phyloP scores from a whole-genome alignment of 2,888 invertebrate genomes.

The Scaptomyza caliginosa region DNA sequence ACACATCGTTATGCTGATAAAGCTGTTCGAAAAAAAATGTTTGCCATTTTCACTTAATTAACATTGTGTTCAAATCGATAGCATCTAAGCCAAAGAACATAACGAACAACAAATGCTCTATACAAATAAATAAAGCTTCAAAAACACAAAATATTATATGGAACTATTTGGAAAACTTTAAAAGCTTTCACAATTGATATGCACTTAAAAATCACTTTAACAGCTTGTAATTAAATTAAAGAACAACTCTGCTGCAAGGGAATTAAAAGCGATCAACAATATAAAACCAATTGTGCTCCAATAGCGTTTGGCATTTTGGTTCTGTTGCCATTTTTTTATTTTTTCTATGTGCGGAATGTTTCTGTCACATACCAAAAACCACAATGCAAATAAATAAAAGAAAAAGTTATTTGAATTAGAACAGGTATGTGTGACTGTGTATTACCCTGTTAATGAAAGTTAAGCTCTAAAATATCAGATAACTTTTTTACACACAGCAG shows the following conservation, averaged over 20 bases:
- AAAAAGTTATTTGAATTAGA: neutral
- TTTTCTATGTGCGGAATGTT: constrained; percentile 10
- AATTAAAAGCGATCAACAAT: constrained; percentile 16
- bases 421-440: neutral
- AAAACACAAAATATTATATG: neutral
- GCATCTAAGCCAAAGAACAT: constrained; percentile 23
- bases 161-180: neutral
- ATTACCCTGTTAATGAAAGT: neutral
- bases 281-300: constrained; percentile 35
- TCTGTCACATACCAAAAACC: constrained; percentile 57
- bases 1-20: constrained; percentile 33
- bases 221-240: neutral
- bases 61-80: constrained; percentile 52
- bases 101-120: constrained; percentile 1
- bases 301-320: constrained; percentile 42
- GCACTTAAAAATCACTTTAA: neutral
- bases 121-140: neutral
- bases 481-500: too few species aligned
- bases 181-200: neutral
- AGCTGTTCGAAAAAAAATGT: constrained; percentile 9
- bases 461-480: too few species aligned
- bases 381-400: constrained; percentile 29
- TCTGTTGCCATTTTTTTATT: constrained; percentile 25
- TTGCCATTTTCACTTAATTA: constrained; percentile 52
- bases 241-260: neutral